Evolutionary conservation across 2,888 invertebrate species (phyloP).

Genomic region (Limnephilus rhombicus): DNA sequence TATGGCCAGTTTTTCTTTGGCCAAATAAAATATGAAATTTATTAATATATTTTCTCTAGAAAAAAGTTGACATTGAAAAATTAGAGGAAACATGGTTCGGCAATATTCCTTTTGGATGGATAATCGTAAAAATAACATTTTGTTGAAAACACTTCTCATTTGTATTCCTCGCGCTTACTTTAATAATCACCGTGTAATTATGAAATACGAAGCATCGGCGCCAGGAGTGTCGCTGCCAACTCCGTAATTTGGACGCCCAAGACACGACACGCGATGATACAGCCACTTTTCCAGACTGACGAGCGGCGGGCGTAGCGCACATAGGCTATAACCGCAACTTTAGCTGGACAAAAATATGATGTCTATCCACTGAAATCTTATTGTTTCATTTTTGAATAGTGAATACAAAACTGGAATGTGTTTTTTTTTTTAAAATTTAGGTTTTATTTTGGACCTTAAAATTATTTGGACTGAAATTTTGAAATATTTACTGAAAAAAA

Average conservation of each 20-base stretch:
- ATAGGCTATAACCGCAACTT: neutral
- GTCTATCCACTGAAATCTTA: neutral
- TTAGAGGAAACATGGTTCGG: neutral
- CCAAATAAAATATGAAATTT: neutral
- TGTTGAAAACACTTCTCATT: neutral
- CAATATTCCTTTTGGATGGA: neutral
- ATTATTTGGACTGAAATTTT: no score
- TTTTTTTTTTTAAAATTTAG: no score
- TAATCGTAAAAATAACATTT: neutral
- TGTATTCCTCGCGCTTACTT: neutral
- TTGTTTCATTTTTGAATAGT: no score
- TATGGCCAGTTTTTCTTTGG: no score
- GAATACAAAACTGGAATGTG: no score
- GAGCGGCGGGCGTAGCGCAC: neutral
- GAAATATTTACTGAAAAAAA: no score
- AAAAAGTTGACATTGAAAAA: neutral
- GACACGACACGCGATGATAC: constrained; percentile 21
- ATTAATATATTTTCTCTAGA: no score
- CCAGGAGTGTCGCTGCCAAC: neutral
- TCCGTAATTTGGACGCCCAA: constrained; percentile 13
- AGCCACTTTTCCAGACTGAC: constrained; percentile 2
- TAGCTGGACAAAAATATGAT: neutral
- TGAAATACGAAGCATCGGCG: neutral
- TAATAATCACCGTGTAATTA: constrained; percentile 21
- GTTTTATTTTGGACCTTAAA: no score